Base-by-base conservation (phyloP, 2,113 vertebrate genomes). In the Zapus hudsonius region DNA sequence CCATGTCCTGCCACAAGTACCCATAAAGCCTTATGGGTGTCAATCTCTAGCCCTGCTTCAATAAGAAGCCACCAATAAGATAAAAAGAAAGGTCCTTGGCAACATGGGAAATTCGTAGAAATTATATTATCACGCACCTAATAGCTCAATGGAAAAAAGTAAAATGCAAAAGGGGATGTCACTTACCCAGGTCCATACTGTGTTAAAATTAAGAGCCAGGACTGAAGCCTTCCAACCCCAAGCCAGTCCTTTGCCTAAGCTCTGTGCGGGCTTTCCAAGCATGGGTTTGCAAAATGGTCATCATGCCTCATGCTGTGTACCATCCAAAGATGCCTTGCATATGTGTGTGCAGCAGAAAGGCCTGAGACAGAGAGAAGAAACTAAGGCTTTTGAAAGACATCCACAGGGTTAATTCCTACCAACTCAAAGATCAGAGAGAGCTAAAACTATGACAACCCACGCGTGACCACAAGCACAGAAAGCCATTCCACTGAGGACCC, bases 191-290 rank as follows among this genome's bases (percentile, higher is more conserved):
- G 17, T 33, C n/a, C 61, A 75, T 20, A n/a, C 1, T 22, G 3
- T 33, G 29, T 63, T 94, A 66, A 94, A 94, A 94, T n/a, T 38
- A 31, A 90, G 55, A 87, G 40, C 31, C 59, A 82, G 59, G 47
- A 44, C 38, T 3, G n/a, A 86, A 91, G 57, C 25, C 52, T 59
- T 82, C 52, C n/a, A 69, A 23, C 22, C 40, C 55, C 38, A 40
- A 29, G 19, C 38, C 22, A 63, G 27, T 55, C 2, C 31, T 67
- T 72, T 44, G 22, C 25, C 75, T 64, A 33, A 84, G 9, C 38
- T 44, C 52, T 40, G 12, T 2, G 5, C 0, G 47, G 22, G 25
- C 17, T 55, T 93, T 81, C 78, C 44, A 82, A 75, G 57, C 3
- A 8, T 66, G 31, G 10, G 13, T 80, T 75, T 79, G 4, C 16